phyloP scores from a whole-genome alignment of 2,888 invertebrate species.

The Tethea ocularis region DNA sequence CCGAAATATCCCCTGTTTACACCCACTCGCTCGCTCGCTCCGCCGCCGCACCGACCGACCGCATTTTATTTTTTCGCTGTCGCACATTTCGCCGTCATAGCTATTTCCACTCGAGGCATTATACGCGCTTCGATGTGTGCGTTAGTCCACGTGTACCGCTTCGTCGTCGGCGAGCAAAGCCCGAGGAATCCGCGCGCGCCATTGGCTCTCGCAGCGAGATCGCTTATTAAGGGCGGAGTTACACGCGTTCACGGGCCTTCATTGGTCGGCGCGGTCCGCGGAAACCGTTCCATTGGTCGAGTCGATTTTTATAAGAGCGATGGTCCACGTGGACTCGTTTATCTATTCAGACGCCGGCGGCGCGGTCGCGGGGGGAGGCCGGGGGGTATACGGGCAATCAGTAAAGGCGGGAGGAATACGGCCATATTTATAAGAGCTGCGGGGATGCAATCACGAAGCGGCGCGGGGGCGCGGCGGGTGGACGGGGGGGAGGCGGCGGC shows the following conservation, averaged over 20 bases:
- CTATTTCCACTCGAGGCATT: constrained; percentile 84
- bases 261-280: constrained; percentile 58
- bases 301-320: constrained; percentile 82
- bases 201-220: constrained; percentile 70
- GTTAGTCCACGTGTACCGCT: constrained; percentile 80
- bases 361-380: constrained; percentile 82
- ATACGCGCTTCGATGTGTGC: constrained; percentile 76
- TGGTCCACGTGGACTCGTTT: constrained; percentile 84
- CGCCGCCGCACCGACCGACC: constrained; percentile 79
- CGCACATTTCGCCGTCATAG: constrained; percentile 85
- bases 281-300: constrained; percentile 62
- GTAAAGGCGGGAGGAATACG: constrained; percentile 85
- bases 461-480: constrained; percentile 76
- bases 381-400: constrained; percentile 85
- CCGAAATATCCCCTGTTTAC: constrained; percentile 83
- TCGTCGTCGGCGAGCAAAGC: constrained; percentile 75
- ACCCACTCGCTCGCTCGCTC: constrained; percentile 78
- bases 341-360: constrained; percentile 85
- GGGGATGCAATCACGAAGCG: constrained; percentile 85
- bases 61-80: constrained; percentile 85
- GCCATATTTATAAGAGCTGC: constrained; percentile 85
- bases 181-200: constrained; percentile 49
- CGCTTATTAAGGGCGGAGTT: constrained; percentile 85
- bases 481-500: constrained; percentile 85
- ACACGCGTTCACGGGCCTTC: constrained; percentile 61